Conservation (phyloP, 2,888 invertebrate genomes). For the Eurytoma adleriae region DNA sequence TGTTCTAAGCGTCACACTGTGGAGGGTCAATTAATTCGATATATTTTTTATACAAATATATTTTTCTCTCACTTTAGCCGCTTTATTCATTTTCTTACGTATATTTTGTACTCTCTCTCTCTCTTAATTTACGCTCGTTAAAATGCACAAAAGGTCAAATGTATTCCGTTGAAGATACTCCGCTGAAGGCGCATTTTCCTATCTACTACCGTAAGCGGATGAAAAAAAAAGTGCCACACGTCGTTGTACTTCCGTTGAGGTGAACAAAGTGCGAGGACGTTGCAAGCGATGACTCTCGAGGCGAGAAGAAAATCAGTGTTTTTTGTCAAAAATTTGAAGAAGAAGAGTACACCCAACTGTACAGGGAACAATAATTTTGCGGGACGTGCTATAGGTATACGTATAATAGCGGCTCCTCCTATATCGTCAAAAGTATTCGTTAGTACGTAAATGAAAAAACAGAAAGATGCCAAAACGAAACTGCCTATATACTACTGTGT, state of each 20-base stretch:
- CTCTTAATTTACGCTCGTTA: too few species aligned
- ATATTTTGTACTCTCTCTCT: too few species aligned
- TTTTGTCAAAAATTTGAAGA: neutral
- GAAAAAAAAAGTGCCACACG: slow-evolving; percentile 48
- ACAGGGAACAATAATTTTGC: slow-evolving; percentile 10
- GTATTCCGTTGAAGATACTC: slow-evolving; percentile 18
- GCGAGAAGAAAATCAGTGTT: neutral
- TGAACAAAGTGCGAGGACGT: neutral
- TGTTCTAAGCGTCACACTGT: neutral
- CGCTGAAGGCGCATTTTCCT: slow-evolving; percentile 36
- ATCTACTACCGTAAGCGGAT: slow-evolving; percentile 20
- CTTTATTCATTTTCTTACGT: too few species aligned
- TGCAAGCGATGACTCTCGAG: neutral
- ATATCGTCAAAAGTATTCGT: neutral
- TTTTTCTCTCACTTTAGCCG: neutral
- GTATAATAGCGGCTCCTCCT: too few species aligned
- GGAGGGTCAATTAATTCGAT: slow-evolving; percentile 13
- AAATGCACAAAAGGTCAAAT: neutral
- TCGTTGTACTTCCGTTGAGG: slow-evolving; percentile 25
- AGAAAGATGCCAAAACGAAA: slow-evolving; percentile 51
- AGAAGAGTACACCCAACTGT: neutral
- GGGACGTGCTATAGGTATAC: too few species aligned
- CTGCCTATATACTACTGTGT: slow-evolving; percentile 23
- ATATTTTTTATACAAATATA: neutral
- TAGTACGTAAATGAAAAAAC: slow-evolving; percentile 17